phyloP scores from a whole-genome alignment of 2,113 vertebrate genomes.

The Lophotis ruficrista region DNA sequence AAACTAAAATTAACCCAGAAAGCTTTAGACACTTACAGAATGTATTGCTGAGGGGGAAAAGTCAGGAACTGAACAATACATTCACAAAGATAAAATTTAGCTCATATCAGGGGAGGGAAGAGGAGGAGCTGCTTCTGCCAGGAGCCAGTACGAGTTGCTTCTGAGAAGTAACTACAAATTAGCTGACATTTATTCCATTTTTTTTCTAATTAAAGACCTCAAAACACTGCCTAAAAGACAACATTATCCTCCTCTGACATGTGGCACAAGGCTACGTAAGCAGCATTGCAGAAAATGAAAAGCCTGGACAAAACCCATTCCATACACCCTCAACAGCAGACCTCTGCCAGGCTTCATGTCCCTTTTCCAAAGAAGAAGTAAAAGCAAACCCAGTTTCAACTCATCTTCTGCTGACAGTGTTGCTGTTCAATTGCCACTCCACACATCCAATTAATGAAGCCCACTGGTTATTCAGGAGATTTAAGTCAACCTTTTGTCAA shows the following conservation, averaged over 20 bases:
- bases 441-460: neutral
- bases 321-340: neutral
- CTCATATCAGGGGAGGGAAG: neutral
- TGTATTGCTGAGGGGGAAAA: neutral
- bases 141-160: neutral
- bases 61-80: neutral
- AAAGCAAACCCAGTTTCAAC: neutral
- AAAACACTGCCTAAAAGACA: neutral
- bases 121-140: neutral
- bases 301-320: neutral
- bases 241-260: neutral
- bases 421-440: neutral
- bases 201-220: neutral
- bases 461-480: neutral
- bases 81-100: neutral
- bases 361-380: neutral
- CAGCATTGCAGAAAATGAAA: neutral
- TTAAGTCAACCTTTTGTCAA: neutral
- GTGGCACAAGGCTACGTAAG: fast-evolving
- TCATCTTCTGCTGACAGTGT: neutral
- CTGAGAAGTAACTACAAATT: neutral
- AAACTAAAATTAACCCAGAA: neutral
- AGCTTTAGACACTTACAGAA: neutral
- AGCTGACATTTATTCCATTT: neutral
- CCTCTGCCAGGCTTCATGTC: neutral